phyloP scores from a whole-genome alignment of 2,113 vertebrate species.

The Cyanoderma ruficeps region DNA sequence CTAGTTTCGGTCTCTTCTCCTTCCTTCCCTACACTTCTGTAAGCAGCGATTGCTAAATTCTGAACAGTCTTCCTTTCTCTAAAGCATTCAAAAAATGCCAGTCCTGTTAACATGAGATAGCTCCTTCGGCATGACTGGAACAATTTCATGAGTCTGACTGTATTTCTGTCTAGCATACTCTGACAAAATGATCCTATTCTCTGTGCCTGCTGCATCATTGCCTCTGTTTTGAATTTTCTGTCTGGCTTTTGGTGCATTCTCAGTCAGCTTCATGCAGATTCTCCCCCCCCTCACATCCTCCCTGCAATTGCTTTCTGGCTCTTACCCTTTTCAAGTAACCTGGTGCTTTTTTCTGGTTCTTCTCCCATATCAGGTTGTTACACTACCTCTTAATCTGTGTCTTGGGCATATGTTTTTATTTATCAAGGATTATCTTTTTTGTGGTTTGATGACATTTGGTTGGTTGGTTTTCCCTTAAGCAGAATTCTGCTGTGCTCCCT shows the following conservation, averaged over 20 bases:
- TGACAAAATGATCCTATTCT: not conserved
- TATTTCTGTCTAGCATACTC: not conserved
- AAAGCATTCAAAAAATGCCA: not conserved
- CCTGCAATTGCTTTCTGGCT: not conserved
- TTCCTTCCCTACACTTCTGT: not conserved
- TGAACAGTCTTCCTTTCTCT: not conserved
- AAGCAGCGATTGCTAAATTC: not conserved
- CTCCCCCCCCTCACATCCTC: fast-evolving
- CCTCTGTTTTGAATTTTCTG: not conserved
- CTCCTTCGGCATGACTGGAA: not conserved
- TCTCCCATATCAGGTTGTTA: not conserved
- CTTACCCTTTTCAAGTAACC: not conserved
- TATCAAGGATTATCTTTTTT: not conserved
- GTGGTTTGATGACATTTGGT: not conserved
- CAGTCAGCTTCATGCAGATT: not conserved
- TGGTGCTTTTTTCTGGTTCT: not conserved
- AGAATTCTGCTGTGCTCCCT: not conserved
- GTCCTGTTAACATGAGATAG: not conserved
- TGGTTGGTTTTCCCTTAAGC: not conserved
- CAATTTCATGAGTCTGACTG: not conserved
- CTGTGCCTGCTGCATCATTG: not conserved
- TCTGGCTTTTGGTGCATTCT: not conserved
- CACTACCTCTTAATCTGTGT: not conserved
- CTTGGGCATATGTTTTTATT: not conserved
- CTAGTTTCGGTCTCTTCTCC: not conserved